A percentile compares a stretch with the other conserved stretches of the same genome.
These are phyloP conservation scores for Acanthiza pusilla DNA, from an alignment of 2,797 vertebrate genomes.

Conservation along the genomic window DNA sequence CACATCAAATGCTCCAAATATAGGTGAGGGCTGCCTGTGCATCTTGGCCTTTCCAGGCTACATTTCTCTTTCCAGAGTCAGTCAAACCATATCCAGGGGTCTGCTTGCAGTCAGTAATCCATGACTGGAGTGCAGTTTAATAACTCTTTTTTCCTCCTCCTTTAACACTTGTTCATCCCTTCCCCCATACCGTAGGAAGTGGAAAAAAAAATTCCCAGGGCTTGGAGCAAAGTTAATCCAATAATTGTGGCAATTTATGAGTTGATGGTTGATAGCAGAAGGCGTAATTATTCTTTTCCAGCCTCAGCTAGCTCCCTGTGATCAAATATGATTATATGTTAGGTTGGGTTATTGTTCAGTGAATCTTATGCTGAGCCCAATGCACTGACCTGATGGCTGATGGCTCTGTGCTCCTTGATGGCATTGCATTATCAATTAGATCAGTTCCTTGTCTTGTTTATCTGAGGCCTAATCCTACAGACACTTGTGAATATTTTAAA, in stretches of 20 bases:
- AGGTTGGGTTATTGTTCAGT: not conserved
- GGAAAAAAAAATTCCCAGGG: not conserved
- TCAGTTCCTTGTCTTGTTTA: not conserved
- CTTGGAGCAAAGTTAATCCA: not conserved
- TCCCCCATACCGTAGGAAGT: not conserved
- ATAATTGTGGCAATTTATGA: conserved; percentile 20
- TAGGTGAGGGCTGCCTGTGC: not conserved
- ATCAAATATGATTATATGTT: not conserved
- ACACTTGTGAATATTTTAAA: not conserved
- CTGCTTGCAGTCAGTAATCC: not conserved
- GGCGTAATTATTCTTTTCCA: not conserved
- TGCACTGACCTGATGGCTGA: not conserved
- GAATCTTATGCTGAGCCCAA: not conserved
- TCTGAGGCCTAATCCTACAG: not conserved
- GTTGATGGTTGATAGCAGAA: not conserved
- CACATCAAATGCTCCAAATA: accelerated
- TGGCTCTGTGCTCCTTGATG: accelerated
- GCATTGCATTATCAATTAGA: not conserved
- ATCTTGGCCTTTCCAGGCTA: not conserved
- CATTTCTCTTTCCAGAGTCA: not conserved
- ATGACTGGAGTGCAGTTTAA: not conserved
- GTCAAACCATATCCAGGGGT: not conserved
- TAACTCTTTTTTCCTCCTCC: not conserved
- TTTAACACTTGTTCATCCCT: not conserved
- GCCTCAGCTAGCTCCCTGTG: not conserved